Base-by-base conservation (phyloP, 2,888 invertebrate genomes). In the Hanleya hanleyi region DNA sequence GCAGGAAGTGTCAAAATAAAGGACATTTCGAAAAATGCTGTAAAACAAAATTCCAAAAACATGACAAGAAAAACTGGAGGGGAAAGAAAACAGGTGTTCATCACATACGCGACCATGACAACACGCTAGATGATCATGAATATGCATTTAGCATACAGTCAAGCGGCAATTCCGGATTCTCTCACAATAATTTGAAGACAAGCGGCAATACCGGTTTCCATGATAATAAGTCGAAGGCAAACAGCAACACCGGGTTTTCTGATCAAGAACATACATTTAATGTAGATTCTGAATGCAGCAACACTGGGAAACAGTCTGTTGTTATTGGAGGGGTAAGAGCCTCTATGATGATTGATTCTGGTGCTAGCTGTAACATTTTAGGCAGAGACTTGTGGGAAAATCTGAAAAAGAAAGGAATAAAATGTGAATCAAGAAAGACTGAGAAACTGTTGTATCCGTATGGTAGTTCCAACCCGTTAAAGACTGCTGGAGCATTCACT, bases 331-430 rank as follows among this genome's bases (percentile, higher is more conserved):
- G 41, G 41, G 51, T 69, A 1, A 36, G 37, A 18, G n/a, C 47
- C 36, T n/a, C 41, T 33, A 66, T 70, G 38, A 57, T 77, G 15
- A 66, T 77, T 6, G 77, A 77, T 38, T 73, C 73, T 29, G 77
- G 77, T n/a, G 75, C 77, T 18, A 51, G 61, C 1, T 32, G 37
- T 33, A 75, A 75, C 37, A 61, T 73, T 9, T 61, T 77, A 26
- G 67, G 69, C 22, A 36, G 57, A 38, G 9, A 67, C 22, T n/a
- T 65, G 22, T 75, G 77, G 71, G 72, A 49, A 37, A 32, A 66
- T 15, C 61, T 77, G 65, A 77, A 77, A 65, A 22, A 15, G 12
- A 35, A 50, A 5, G 51, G 51, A 50, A 62, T 75, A 0, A 66
- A 57, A 26, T 77, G 77, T 68, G 67, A 26, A 33, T 71, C 71